These are phyloP conservation scores for Drosophila melanica DNA, from an alignment of 1,140 invertebrate genomes.

Conservation along the genomic window DNA sequence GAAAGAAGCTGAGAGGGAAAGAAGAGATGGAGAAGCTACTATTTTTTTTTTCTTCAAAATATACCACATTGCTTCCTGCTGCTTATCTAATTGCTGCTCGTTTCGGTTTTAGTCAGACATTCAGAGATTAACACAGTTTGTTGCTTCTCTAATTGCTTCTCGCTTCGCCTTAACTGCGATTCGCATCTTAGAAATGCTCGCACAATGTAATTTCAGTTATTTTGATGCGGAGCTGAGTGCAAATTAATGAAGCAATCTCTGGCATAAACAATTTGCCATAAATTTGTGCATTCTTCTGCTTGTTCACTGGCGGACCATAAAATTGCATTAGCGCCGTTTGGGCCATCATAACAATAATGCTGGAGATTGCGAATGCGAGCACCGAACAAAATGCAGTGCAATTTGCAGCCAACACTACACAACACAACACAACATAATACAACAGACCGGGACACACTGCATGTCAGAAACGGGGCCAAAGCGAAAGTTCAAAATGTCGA, in stretches of 20 bases:
- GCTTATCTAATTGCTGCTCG: neutral
- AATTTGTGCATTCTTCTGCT: conserved; percentile 23
- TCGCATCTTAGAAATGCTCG: neutral
- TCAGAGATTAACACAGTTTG: conserved; percentile 10
- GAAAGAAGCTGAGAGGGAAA: neutral
- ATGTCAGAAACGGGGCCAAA: conserved; percentile 54
- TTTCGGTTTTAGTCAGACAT: neutral
- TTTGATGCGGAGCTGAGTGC: conserved; percentile 18
- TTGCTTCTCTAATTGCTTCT: conserved; percentile 7
- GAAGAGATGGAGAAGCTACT: neutral
- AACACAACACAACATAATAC: neutral
- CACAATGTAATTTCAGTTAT: conserved; percentile 1
- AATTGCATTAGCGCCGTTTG: conserved; percentile 54
- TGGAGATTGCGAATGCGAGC: conserved; percentile 41
- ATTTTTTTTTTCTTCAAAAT: neutral
- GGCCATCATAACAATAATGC: conserved; percentile 55
- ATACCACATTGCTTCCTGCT: neutral
- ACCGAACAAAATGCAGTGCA: conserved; percentile 38
- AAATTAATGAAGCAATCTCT: conserved; percentile 36
- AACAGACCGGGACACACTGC: conserved; percentile 2
- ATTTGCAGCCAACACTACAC: conserved; percentile 6
- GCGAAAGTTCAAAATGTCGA: conserved; percentile 73
- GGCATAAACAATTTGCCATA: conserved; percentile 49
- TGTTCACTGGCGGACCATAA: conserved; percentile 39
- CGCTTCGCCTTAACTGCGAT: neutral